A percentile compares a stretch with the other conserved stretches of the same genome.
phyloP scores from a whole-genome alignment of 2,888 invertebrate species.

The Willowsia nigromaculata region DNA sequence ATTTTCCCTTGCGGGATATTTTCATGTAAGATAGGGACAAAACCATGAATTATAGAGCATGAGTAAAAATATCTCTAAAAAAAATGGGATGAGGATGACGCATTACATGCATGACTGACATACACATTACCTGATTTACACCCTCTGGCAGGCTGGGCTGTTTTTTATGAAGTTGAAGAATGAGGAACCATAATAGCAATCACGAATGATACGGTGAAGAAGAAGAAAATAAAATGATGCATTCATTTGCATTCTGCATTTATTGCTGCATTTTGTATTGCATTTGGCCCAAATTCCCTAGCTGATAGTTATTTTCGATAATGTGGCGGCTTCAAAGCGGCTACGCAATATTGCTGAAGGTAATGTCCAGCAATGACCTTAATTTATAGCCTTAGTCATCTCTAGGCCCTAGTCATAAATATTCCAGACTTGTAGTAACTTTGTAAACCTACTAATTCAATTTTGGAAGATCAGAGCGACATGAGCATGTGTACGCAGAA shows the following conservation, averaged over 20 bases:
- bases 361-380: conserved; percentile 26
- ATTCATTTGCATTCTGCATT: neutral
- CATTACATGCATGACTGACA: conserved; percentile 19
- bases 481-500: neutral
- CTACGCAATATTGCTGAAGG: neutral
- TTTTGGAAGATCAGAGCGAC: neutral
- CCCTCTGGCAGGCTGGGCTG: neutral
- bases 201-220: neutral
- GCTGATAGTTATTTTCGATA: neutral
- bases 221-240: neutral
- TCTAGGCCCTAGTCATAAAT: neutral
- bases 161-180: neutral
- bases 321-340: neutral
- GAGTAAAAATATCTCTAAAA: too few relatives aligned
- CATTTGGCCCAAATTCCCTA: conserved; percentile 6
- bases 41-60: too few relatives aligned
- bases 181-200: conserved; percentile 4
- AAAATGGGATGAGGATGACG: neutral
- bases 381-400: neutral
- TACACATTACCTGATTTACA: conserved; percentile 6
- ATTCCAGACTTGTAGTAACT: neutral
- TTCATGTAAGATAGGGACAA: too few relatives aligned
- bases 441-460: neutral
- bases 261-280: conserved; percentile 3
- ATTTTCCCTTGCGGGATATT: too few relatives aligned